Evolutionary conservation across 1,140 invertebrate genomes (phyloP).

Genomic region (Cyrtorhinus lividipennis): DNA sequence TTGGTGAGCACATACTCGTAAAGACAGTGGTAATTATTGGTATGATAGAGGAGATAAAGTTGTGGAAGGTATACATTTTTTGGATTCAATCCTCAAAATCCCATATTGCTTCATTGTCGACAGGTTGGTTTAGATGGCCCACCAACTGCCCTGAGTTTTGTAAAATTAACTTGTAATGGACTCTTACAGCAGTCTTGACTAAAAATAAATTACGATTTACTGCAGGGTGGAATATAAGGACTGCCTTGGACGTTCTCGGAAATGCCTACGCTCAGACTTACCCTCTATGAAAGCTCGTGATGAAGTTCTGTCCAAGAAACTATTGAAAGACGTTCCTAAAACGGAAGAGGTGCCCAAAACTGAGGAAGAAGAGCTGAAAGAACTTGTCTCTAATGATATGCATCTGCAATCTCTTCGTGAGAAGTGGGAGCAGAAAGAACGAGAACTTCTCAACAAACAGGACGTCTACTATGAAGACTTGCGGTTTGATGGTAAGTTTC

Average conservation of each 20-base stretch:
- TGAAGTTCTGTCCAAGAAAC: constrained; percentile 31
- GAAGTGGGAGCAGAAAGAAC: constrained; percentile 52
- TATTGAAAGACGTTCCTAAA: not conserved
- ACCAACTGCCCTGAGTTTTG: no score
- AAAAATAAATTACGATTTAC: no score
- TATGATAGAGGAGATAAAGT: no score
- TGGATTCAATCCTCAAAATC: no score
- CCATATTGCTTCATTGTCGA: no score
- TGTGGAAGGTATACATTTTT: no score
- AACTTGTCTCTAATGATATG: constrained; percentile 36
- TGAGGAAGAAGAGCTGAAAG: constrained; percentile 22
- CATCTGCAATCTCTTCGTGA: constrained; percentile 38
- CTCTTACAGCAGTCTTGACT: no score
- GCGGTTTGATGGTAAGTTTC: constrained; percentile 56
- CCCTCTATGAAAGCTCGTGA: constrained; percentile 51
- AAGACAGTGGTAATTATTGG: no score
- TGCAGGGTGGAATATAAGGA: constrained; percentile 73
- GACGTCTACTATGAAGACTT: constrained; percentile 82
- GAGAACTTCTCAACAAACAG: constrained; percentile 37
- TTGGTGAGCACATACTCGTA: not conserved
- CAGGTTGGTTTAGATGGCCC: no score
- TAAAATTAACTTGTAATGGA: no score
- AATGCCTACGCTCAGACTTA: constrained; percentile 66
- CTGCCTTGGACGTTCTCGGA: constrained; percentile 69
- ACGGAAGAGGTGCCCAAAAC: constrained; percentile 16